A percentile compares a stretch with the other conserved stretches of the same genome.
These are phyloP conservation scores for Paracentrotus lividus DNA, from an alignment of 53 echinoderm and acorn worm species.

Conservation along the genomic window DNA sequence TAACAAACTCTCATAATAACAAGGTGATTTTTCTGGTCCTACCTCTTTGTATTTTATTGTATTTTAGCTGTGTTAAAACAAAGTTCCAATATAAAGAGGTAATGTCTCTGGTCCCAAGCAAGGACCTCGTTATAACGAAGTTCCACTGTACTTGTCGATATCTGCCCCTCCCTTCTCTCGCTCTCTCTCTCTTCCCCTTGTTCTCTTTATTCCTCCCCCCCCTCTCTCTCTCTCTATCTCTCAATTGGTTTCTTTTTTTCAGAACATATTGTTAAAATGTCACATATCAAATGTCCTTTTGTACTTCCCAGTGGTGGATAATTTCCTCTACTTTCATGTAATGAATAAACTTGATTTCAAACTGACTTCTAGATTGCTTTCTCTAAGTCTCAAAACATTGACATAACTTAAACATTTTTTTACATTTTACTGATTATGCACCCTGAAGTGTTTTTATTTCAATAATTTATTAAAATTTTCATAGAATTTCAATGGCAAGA, in stretches of 20 bases:
- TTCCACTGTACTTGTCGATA: too few species aligned
- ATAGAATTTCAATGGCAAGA: conserved; percentile 45
- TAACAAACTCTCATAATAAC: too few species aligned
- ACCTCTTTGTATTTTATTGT: too few species aligned
- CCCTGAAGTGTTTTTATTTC: background rate
- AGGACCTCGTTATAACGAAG: too few species aligned
- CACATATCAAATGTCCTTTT: conserved; percentile 18
- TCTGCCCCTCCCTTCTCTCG: background rate
- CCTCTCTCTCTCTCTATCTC: background rate
- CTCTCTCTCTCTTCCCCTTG: background rate
- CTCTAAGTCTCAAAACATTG: conserved; percentile 35
- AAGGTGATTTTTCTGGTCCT: too few species aligned
- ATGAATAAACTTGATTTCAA: background rate
- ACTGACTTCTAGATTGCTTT: conserved; percentile 8
- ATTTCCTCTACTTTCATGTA: conserved; percentile 6
- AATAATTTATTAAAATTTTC: background rate
- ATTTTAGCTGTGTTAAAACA: too few species aligned
- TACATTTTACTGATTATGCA: background rate
- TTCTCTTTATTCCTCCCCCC: background rate
- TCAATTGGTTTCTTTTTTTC: background rate
- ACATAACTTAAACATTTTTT: conserved; percentile 10
- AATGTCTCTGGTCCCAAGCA: too few species aligned
- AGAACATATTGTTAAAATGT: conserved; percentile 9
- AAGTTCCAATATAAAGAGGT: too few species aligned
- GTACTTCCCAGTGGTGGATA: conserved; percentile 13